These are phyloP conservation scores for Plutella xylostella DNA, from an alignment of 2,888 invertebrate species.

Conservation along the genomic window DNA sequence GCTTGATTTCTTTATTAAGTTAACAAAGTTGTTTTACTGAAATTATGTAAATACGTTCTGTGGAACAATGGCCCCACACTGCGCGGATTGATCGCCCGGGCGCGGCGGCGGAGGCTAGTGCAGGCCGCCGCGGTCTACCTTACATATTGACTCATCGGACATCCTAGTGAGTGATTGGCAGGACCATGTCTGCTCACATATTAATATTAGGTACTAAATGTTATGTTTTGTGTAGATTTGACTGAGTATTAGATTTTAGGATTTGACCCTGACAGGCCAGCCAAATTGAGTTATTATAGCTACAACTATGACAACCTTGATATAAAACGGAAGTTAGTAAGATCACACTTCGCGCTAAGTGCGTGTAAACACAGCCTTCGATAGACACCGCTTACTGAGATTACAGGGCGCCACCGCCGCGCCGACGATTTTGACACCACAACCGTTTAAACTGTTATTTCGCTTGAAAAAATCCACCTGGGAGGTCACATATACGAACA, in stretches of 20 bases:
- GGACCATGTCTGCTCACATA: no score
- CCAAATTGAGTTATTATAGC: no score
- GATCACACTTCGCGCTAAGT: background rate
- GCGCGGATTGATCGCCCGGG: no score
- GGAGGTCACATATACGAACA: constrained; percentile 33
- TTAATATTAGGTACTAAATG: no score
- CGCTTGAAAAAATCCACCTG: constrained; percentile 22
- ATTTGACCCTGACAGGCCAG: no score
- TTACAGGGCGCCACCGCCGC: constrained; percentile 44
- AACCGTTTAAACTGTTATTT: constrained; percentile 11
- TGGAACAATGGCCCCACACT: background rate
- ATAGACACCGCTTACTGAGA: constrained; percentile 45
- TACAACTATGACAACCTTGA: no score
- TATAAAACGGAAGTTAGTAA: constrained; percentile 9
- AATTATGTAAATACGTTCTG: constrained; percentile 28
- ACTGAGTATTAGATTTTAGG: no score
- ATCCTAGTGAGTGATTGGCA: no score
- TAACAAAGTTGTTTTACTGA: constrained; percentile 21
- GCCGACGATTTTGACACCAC: constrained; percentile 46
- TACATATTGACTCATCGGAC: no score
- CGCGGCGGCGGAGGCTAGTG: no score
- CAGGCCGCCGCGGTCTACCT: no score
- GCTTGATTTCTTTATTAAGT: constrained; percentile 22
- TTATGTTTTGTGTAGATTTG: no score
- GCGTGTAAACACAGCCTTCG: constrained; percentile 20